Evolutionary conservation across 2,113 vertebrate genomes (phyloP).

Genomic region (Sigmodon hispidus): DNA sequence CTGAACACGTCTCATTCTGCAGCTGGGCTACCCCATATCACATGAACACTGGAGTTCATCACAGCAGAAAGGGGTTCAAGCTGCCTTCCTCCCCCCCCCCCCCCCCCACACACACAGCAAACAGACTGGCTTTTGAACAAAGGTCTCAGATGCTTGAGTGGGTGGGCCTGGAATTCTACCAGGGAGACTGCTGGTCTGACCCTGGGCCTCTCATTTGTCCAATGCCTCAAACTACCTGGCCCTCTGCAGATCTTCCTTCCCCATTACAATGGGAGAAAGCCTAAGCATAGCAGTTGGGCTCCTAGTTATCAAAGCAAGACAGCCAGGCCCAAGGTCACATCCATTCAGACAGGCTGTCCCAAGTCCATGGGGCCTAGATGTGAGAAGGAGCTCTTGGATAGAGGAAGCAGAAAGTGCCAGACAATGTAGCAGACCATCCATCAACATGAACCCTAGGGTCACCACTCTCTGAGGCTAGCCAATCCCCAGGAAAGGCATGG

Average conservation of each 20-base stretch:
- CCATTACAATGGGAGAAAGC: not conserved
- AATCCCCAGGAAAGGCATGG: not conserved
- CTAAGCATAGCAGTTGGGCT: not conserved
- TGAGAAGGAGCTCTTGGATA: fast-evolving
- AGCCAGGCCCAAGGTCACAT: not conserved
- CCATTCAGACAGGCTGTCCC: not conserved
- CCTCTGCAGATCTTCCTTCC: not conserved
- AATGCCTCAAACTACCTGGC: not conserved
- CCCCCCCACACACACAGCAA: not conserved
- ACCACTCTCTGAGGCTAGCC: not conserved
- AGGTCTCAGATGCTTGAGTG: not conserved
- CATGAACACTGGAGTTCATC: not conserved
- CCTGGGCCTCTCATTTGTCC: not conserved
- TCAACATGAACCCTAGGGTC: not conserved
- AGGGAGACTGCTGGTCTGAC: not conserved
- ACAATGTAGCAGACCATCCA: fast-evolving
- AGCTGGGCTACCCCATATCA: too few relatives aligned
- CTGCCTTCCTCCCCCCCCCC: not conserved
- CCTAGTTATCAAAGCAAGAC: fast-evolving
- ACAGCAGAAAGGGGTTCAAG: not conserved
- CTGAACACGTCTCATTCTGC: too few relatives aligned
- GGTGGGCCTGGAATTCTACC: not conserved
- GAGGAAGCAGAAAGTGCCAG: not conserved
- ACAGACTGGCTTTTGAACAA: not conserved
- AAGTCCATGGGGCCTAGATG: too few relatives aligned